A percentile compares a stretch with the other conserved stretches of the same genome.
phyloP scores from a whole-genome alignment of 2,888 invertebrate species.

The Machimus rusticus region DNA sequence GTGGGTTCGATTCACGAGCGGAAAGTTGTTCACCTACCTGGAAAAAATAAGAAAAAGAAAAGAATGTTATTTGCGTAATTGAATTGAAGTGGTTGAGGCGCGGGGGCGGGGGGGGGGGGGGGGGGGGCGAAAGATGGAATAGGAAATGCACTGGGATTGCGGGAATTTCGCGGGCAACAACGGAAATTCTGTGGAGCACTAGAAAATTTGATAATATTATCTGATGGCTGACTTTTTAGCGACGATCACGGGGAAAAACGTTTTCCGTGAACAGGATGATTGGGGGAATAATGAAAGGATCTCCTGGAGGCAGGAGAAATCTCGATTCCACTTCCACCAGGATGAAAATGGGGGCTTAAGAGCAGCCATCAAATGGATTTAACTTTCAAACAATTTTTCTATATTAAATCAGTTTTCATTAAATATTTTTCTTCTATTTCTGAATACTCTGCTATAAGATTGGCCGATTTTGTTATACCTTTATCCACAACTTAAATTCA shows the following conservation, averaged over 20 bases:
- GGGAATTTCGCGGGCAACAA: background rate
- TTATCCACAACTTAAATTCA: background rate
- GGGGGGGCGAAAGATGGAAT: background rate
- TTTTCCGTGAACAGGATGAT: background rate
- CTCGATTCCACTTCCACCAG: background rate
- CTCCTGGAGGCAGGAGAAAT: background rate
- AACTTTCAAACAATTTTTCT: background rate
- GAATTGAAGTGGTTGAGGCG: background rate
- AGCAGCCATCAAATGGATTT: background rate
- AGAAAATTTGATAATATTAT: background rate
- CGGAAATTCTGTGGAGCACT: background rate
- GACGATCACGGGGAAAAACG: background rate
- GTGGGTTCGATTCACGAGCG: background rate
- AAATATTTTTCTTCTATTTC: background rate
- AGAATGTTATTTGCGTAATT: background rate
- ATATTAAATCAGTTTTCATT: background rate
- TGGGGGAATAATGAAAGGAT: background rate
- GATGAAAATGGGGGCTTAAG: background rate
- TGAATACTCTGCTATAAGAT: background rate
- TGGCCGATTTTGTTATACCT: background rate
- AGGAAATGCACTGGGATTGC: background rate
- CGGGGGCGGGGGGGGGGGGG: background rate
- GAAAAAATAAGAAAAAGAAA: background rate
- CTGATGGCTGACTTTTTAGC: background rate
- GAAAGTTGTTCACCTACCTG: conserved; percentile 4